Evolutionary conservation across 2,888 invertebrate genomes (phyloP).

Genomic region (Parasteatoda lunata): DNA sequence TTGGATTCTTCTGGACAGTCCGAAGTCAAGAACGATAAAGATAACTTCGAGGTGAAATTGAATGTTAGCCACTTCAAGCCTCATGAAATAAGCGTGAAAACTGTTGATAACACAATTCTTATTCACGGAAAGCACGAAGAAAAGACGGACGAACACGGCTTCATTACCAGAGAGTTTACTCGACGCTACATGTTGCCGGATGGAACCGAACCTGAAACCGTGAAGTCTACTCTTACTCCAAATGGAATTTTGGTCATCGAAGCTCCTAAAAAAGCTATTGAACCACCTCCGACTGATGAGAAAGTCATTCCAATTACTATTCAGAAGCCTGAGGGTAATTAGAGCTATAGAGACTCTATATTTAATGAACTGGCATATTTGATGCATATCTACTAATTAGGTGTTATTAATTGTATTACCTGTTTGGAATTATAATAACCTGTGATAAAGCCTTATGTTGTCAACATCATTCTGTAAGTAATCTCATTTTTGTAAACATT

Average conservation of each 20-base stretch:
- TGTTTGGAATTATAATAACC: too few relatives aligned
- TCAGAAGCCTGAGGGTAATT: too few relatives aligned
- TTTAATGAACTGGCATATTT: too few relatives aligned
- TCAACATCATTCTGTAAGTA: too few relatives aligned
- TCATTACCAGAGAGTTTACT: slow-evolving; percentile 66
- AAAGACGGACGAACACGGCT: slow-evolving; percentile 68
- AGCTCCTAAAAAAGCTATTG: slow-evolving; percentile 63
- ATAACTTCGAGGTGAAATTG: slow-evolving; percentile 46
- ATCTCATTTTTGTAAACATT: too few relatives aligned
- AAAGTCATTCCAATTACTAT: slow-evolving; percentile 30
- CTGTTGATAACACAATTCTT: slow-evolving; percentile 65
- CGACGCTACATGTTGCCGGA: slow-evolving; percentile 67
- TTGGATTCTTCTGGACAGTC: slow-evolving; percentile 27
- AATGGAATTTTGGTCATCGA: slow-evolving; percentile 66
- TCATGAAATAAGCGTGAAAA: slow-evolving; percentile 66
- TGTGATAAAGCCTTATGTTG: too few relatives aligned
- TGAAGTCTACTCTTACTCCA: slow-evolving; percentile 61
- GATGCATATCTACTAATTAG: too few relatives aligned
- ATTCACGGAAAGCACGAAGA: slow-evolving; percentile 70
- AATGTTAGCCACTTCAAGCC: slow-evolving; percentile 67
- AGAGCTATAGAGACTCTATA: too few relatives aligned
- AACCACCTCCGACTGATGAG: slow-evolving; percentile 37
- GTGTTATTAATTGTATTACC: too few relatives aligned
- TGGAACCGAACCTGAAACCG: slow-evolving; percentile 51
- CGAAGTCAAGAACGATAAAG: slow-evolving; percentile 45